Evolutionary conservation across 2,888 invertebrate species (phyloP).

Genomic region (Cosmia pyralina): DNA sequence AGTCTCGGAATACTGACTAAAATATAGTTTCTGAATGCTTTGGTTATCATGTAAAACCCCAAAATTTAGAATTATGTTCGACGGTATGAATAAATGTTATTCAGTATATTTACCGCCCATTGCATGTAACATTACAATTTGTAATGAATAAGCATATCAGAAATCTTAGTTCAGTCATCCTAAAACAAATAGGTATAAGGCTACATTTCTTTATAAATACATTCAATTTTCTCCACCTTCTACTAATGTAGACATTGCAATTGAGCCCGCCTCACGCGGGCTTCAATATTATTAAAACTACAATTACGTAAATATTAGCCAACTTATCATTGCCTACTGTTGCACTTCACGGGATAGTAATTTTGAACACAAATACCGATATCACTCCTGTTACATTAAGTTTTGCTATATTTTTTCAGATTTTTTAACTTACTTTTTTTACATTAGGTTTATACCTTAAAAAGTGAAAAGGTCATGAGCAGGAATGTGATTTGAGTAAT

Average conservation of each 20-base stretch:
- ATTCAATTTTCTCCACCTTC: constrained; percentile 36
- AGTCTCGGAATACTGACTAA: constrained; percentile 65
- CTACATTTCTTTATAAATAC: constrained; percentile 55
- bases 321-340: constrained; percentile 38
- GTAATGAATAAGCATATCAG: constrained; percentile 54
- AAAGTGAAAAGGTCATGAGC: constrained; percentile 44
- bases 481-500: constrained; percentile 62
- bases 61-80: constrained; percentile 21
- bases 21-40: constrained; percentile 65
- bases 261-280: constrained; percentile 29
- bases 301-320: constrained; percentile 55
- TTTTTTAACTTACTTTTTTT: constrained; percentile 56
- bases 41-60: constrained; percentile 32
- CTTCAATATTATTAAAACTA: constrained; percentile 55
- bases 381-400: constrained; percentile 47
- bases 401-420: constrained; percentile 61
- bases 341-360: constrained; percentile 41
- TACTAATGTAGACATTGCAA: constrained; percentile 43
- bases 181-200: constrained; percentile 64
- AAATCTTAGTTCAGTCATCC: constrained; percentile 63
- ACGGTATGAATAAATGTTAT: constrained; percentile 37
- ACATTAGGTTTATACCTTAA: constrained; percentile 29
- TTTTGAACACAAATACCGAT: constrained; percentile 58
- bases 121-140: constrained; percentile 32
- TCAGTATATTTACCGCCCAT: constrained; percentile 21